Base-by-base conservation (phyloP, 2,113 vertebrate species). In the Nerophis lumbriciformis region DNA sequence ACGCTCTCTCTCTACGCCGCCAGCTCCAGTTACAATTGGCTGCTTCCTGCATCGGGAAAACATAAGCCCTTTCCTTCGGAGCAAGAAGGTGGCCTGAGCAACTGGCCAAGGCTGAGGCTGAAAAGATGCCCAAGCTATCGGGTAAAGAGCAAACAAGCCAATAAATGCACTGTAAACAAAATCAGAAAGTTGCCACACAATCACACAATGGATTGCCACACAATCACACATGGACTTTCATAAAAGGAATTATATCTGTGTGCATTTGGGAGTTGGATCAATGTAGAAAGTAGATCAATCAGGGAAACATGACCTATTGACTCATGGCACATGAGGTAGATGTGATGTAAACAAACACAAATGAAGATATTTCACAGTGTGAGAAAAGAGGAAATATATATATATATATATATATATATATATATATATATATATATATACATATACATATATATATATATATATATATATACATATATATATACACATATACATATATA, bases 21-120 rank as follows among this genome's bases (percentile, higher is more conserved):
- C 72, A 81, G 82, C 82, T 87, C 76, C 72, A 59, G 77, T 85
- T 86, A 82, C 84, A 85, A 84, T 79, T 78, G 81, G 73, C 69
- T 47, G 39, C 83, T 89, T 89, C 85, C 87, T 88, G 76, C 75
- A 66, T 53, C 55, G 69, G 78, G 76, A 79, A 79, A 80, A 77
- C 58, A 77, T 72, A 67, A 77, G 73, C 74, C 71, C 69, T 65
- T 47, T 59, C 14, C 39, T 12, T 28, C 28, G 63, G 65, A 76
- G 63, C 67, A 82, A 51, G 76, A 57, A 58, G 68, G 49, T 62
- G 54, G 64, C 19, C 65, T 48, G 44, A 71, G 42, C 68, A 72
- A 69, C 76, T 71, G 76, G 77, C 54, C 66, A 6, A 61, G 69
- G 65, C 63, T 65, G 45, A 12, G 44, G 44, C 28, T 56, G 60